Percentiles rank a stretch among this genome's conserved stretches.
Evolutionary conservation across 2,888 invertebrate genomes (phyloP).

Genomic region (Melanotus villosus): DNA sequence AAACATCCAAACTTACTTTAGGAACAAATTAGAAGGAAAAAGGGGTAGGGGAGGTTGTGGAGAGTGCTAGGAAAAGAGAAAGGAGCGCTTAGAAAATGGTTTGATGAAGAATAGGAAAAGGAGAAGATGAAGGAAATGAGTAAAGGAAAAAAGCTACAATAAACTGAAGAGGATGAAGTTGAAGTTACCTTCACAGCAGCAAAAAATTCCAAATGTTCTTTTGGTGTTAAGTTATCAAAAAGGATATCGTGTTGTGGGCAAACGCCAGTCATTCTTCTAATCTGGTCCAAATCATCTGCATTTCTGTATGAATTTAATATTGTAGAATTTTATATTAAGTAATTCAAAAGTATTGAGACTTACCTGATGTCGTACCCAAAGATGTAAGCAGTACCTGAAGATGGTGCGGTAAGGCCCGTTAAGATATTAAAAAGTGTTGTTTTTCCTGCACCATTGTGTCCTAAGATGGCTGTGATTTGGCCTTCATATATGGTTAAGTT

Average conservation of each 20-base stretch:
- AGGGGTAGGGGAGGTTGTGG: too few species aligned
- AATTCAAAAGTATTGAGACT: too few species aligned
- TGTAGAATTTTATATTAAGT: too few species aligned
- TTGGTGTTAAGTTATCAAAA: conserved; percentile 83
- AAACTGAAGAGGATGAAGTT: too few species aligned
- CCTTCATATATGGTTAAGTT: conserved; percentile 88
- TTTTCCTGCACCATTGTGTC: conserved; percentile 91
- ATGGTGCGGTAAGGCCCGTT: conserved; percentile 84
- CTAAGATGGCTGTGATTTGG: conserved; percentile 88
- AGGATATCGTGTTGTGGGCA: conserved; percentile 91
- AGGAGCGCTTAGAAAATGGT: too few species aligned
- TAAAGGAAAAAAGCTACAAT: too few species aligned
- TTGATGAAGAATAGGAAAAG: too few species aligned
- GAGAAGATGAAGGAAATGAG: too few species aligned
- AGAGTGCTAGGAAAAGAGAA: too few species aligned
- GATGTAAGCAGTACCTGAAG: conserved; percentile 81
- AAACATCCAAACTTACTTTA: too few species aligned
- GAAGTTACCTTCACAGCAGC: conserved; percentile 81
- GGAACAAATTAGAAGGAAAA: too few species aligned
- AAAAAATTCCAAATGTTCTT: conserved; percentile 86
- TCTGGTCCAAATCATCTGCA: conserved; percentile 82
- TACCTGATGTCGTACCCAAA: conserved; percentile 83
- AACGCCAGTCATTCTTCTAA: conserved; percentile 87
- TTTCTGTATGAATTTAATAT: conserved; percentile 74
- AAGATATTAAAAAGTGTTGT: conserved; percentile 89